Conservation (phyloP, 2,113 vertebrate species). For the Trichomycterus rosablanca region DNA sequence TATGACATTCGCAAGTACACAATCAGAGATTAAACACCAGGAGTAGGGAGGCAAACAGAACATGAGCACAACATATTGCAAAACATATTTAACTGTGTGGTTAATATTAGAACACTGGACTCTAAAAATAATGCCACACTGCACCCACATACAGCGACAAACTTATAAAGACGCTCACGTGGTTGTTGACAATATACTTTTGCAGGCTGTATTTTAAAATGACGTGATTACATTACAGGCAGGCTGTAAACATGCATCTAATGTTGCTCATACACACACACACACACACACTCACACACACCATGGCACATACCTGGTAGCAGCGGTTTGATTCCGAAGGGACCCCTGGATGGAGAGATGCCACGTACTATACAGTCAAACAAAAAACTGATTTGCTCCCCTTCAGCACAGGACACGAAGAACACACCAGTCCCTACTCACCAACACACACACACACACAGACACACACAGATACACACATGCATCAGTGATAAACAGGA, state of each 20-base stretch:
- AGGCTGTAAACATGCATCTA: too few relatives aligned
- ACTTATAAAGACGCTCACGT: too few relatives aligned
- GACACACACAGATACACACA: slow-evolving; percentile 29
- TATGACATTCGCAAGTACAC: not conserved
- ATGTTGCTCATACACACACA: slow-evolving; percentile 1
- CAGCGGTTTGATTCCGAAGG: slow-evolving; percentile 82
- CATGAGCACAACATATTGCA: not conserved
- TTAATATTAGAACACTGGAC: too few relatives aligned
- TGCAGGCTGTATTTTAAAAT: too few relatives aligned
- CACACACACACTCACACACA: slow-evolving; percentile 17
- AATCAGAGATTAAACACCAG: not conserved
- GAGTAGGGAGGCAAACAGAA: not conserved
- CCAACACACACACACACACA: too few relatives aligned
- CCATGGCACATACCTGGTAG: slow-evolving; percentile 80
- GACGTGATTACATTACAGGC: too few relatives aligned
- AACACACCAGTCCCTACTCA: slow-evolving; percentile 93
- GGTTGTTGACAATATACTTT: too few relatives aligned
- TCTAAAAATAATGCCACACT: too few relatives aligned
- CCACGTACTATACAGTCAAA: slow-evolving; percentile 94
- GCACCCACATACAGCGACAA: too few relatives aligned
- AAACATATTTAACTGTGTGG: not conserved
- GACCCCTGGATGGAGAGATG: slow-evolving; percentile 85
- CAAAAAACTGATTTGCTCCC: slow-evolving; percentile 97
- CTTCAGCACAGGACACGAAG: slow-evolving; percentile 82
- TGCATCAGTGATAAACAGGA: not conserved